Evolutionary conservation across 2,797 vertebrate species (phyloP).

Genomic region (Chrysocyon brachyurus): DNA sequence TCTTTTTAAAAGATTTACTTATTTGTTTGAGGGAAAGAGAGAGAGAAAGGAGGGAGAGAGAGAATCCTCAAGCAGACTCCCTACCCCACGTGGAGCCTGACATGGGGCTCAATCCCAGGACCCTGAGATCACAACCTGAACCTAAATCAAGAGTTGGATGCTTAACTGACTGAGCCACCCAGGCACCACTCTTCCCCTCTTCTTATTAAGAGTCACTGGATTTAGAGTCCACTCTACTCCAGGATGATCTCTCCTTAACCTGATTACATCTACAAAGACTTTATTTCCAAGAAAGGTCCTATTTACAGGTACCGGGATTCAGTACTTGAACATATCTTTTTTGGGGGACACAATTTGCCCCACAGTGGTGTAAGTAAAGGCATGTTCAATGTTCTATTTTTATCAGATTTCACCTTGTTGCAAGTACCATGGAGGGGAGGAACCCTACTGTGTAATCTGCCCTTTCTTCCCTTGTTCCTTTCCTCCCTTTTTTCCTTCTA

Average conservation of each 20-base stretch:
- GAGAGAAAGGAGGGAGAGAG: background rate
- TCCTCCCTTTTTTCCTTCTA: too few relatives aligned
- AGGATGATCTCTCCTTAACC: background rate
- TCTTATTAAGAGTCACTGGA: background rate
- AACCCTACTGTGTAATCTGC: too few relatives aligned
- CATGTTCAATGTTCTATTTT: too few relatives aligned
- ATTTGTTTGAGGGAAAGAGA: background rate
- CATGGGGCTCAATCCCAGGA: background rate
- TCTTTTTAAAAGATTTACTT: background rate
- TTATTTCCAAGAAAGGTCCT: background rate
- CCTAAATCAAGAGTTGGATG: background rate
- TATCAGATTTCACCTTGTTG: background rate
- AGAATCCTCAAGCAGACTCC: background rate
- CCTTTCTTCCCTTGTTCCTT: too few relatives aligned
- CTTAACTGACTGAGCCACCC: background rate
- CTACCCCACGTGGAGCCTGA: background rate
- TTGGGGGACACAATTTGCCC: too few relatives aligned
- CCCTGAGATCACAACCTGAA: background rate
- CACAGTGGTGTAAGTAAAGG: background rate
- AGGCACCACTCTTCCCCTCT: background rate
- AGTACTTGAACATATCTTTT: background rate
- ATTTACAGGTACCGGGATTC: background rate
- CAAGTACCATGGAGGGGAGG: fast-evolving
- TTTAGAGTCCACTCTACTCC: background rate
- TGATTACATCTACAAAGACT: background rate